phyloP scores from a whole-genome alignment of 2,797 vertebrate genomes.

The Geotria australis region DNA sequence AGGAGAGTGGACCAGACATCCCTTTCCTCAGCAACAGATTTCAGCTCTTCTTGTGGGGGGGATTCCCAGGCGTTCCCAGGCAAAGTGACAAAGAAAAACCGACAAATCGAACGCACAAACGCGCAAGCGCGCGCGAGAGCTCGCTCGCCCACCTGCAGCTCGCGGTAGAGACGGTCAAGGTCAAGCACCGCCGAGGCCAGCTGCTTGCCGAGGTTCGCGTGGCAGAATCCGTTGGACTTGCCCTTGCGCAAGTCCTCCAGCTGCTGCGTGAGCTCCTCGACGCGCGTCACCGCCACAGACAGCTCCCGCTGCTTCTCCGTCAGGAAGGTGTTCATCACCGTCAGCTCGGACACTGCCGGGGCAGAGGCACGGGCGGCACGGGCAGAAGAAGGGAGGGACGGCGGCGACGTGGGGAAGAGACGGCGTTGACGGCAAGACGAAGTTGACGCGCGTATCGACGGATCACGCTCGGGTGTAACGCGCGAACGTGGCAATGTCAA shows the following conservation, averaged over 20 bases:
- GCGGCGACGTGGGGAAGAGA: not conserved
- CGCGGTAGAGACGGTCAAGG: conserved; percentile 54
- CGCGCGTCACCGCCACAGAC: conserved; percentile 37
- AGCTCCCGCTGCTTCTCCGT: conserved; percentile 82
- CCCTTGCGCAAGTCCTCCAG: conserved; percentile 49
- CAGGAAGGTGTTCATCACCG: conserved; percentile 70
- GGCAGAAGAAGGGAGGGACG: not conserved
- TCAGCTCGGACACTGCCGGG: conserved; percentile 59
- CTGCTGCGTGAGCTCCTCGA: conserved; percentile 59
- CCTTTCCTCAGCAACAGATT: too few relatives aligned
- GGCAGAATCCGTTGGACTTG: conserved; percentile 25
- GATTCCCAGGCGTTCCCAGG: too few relatives aligned
- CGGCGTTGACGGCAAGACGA: too few relatives aligned
- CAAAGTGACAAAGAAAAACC: not conserved
- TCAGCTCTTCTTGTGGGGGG: too few relatives aligned
- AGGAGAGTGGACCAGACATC: too few relatives aligned
- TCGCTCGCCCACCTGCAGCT: conserved; percentile 46
- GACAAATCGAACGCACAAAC: not conserved
- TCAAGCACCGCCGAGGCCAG: conserved; percentile 32
- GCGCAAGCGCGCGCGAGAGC: not conserved
- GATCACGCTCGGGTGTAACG: too few relatives aligned
- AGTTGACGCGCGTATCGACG: not conserved
- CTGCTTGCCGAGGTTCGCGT: conserved; percentile 13
- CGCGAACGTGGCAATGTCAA: too few relatives aligned
- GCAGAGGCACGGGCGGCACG: not conserved